Conservation (phyloP, 1,140 invertebrate species). For the Venturia canescens region DNA sequence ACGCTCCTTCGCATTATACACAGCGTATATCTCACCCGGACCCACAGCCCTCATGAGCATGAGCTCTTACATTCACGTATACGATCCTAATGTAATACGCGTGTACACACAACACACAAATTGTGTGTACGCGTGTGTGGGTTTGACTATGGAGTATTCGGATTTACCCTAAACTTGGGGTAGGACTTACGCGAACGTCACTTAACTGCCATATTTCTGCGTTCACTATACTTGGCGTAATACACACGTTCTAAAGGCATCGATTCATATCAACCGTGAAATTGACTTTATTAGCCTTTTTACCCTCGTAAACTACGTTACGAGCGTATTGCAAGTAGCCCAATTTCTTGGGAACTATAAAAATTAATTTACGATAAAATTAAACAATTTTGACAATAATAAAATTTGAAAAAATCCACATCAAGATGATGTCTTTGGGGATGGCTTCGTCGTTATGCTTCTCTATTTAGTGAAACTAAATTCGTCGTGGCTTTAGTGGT, state of each 20-base stretch:
- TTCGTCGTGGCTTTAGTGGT: too few relatives aligned
- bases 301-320: slow-evolving; percentile 32
- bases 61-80: slow-evolving; percentile 11
- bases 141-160: slow-evolving; percentile 19
- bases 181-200: slow-evolving; percentile 27
- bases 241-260: slow-evolving; percentile 58
- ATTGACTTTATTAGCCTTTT: slow-evolving; percentile 72
- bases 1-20: slow-evolving; percentile 70
- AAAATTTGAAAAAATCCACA: too few relatives aligned
- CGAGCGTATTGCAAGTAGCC: not conserved
- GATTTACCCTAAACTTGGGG: slow-evolving; percentile 37
- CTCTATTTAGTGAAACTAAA: too few relatives aligned
- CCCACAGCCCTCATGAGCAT: slow-evolving; percentile 33
- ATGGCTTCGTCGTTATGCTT: too few relatives aligned
- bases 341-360: not conserved
- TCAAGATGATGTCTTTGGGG: too few relatives aligned
- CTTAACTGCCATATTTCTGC: slow-evolving; percentile 37
- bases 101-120: slow-evolving; percentile 33
- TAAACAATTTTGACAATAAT: too few relatives aligned
- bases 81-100: not conserved
- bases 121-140: slow-evolving; percentile 42
- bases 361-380: not conserved
- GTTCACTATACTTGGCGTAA: slow-evolving; percentile 54
- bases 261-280: slow-evolving; percentile 71
- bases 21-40: slow-evolving; percentile 33